Percentiles rank a stretch among this genome's conserved stretches.
These are phyloP conservation scores for Heteromurus nitidus DNA, from an alignment of 2,888 invertebrate genomes.

Conservation along the genomic window DNA sequence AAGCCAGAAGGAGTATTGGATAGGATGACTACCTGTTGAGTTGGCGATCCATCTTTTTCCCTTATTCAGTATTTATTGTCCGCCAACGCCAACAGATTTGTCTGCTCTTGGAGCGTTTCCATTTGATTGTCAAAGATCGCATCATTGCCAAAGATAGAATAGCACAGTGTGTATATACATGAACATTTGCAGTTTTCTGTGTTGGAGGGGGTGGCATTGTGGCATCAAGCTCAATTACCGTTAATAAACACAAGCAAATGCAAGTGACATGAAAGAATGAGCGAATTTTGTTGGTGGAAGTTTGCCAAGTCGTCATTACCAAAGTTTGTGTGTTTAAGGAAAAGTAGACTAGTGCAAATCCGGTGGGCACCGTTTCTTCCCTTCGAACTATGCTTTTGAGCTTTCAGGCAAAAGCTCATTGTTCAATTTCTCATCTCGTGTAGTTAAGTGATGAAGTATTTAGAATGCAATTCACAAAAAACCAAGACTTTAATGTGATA, in stretches of 20 bases:
- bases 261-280: not conserved
- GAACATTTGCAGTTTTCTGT: not conserved
- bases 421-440: too few relatives aligned
- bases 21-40: slow-evolving; percentile 37
- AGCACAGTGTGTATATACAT: not conserved
- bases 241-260: not conserved
- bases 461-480: too few relatives aligned
- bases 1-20: not conserved
- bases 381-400: too few relatives aligned
- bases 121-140: slow-evolving; percentile 19
- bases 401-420: too few relatives aligned
- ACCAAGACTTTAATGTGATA: too few relatives aligned
- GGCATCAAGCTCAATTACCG: slow-evolving; percentile 4
- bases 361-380: too few relatives aligned
- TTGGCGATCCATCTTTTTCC: slow-evolving; percentile 22
- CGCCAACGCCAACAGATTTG: not conserved
- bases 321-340: too few relatives aligned
- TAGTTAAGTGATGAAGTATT: too few relatives aligned
- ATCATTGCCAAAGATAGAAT: slow-evolving; percentile 31
- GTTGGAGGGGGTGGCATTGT: slow-evolving; percentile 9
- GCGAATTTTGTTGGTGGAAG: not conserved
- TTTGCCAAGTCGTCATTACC: slow-evolving; percentile 2
- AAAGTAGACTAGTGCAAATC: too few relatives aligned
- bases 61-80: slow-evolving; percentile 24
- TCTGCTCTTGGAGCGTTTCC: not conserved